Percentiles rank a stretch among this genome's conserved stretches.
phyloP scores from a whole-genome alignment of 2,888 invertebrate genomes.

The Polia nebulosa region DNA sequence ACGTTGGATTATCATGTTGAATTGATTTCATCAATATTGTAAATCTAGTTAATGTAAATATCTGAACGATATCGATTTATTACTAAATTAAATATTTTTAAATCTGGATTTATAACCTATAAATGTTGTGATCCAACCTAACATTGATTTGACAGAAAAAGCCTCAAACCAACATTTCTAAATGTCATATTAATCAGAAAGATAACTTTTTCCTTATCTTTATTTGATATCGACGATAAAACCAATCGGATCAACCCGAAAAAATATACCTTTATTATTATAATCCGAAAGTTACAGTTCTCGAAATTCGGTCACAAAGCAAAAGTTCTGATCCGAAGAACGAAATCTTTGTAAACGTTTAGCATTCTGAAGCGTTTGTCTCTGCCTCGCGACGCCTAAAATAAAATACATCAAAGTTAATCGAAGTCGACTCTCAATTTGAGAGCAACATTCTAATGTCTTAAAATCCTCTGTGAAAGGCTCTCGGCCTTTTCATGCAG shows the following conservation, averaged over 20 bases:
- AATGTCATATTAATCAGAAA: slow-evolving; percentile 8
- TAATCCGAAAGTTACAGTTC: slow-evolving; percentile 22
- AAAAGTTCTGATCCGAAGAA: slow-evolving; percentile 47
- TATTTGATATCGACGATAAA: background rate
- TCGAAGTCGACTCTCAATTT: slow-evolving; percentile 73
- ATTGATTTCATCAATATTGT: slow-evolving; percentile 42
- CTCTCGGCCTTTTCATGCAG: slow-evolving; percentile 72
- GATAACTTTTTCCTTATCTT: background rate
- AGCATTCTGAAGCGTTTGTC: slow-evolving; percentile 64
- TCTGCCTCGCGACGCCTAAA: slow-evolving; percentile 60
- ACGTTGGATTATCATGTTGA: slow-evolving; percentile 22
- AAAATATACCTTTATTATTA: slow-evolving; percentile 8
- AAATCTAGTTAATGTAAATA: background rate
- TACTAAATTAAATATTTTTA: background rate
- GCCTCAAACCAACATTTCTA: background rate
- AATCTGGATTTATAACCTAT: background rate
- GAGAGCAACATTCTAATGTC: slow-evolving; percentile 76
- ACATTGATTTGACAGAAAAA: background rate
- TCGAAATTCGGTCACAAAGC: slow-evolving; percentile 45
- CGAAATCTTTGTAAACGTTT: slow-evolving; percentile 62
- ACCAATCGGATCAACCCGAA: slow-evolving; percentile 18
- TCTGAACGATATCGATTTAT: background rate
- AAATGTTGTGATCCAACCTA: background rate
- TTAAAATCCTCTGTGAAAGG: slow-evolving; percentile 76
- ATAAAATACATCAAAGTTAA: slow-evolving; percentile 77